Evolutionary conservation across 1,140 invertebrate species (phyloP).

Genomic region (Homalodisca vitripennis): DNA sequence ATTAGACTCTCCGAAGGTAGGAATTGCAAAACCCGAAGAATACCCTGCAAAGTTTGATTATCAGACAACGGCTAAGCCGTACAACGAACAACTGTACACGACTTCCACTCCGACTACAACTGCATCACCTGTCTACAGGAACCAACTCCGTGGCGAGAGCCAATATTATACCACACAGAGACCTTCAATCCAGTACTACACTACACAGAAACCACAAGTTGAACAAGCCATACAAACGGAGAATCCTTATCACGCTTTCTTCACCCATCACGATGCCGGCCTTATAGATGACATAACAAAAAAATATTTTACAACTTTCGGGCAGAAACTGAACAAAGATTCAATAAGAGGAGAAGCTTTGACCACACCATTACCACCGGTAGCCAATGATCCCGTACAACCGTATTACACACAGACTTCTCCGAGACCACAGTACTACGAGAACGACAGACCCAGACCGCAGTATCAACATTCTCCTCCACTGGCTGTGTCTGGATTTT

Average conservation of each 20-base stretch:
- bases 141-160: neutral
- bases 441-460: slow-evolving; percentile 12
- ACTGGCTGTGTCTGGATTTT: neutral
- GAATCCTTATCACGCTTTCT: slow-evolving; percentile 64
- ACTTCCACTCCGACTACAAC: slow-evolving; percentile 18
- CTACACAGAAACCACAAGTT: slow-evolving; percentile 3
- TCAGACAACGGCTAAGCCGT: slow-evolving; percentile 26
- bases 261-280: slow-evolving; percentile 68
- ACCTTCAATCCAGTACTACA: neutral
- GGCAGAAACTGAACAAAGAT: slow-evolving; percentile 60
- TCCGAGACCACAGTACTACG: neutral
- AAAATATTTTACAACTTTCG: slow-evolving; percentile 73
- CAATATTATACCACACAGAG: slow-evolving; percentile 8
- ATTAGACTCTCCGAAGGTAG: slow-evolving; percentile 36
- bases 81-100: slow-evolving; percentile 25
- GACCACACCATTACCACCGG: slow-evolving; percentile 55
- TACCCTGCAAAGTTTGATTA: slow-evolving; percentile 31
- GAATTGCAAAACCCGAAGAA: slow-evolving; percentile 26
- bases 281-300: slow-evolving; percentile 72
- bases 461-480: too few relatives aligned
- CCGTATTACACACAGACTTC: slow-evolving; percentile 21
- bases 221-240: slow-evolving; percentile 34
- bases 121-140: slow-evolving; percentile 4
- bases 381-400: slow-evolving; percentile 50
- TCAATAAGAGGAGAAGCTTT: slow-evolving; percentile 43